A percentile compares a stretch with the other conserved stretches of the same genome.
These are phyloP conservation scores for Griposia aprilina DNA, from an alignment of 2,888 invertebrate genomes.

Conservation along the genomic window DNA sequence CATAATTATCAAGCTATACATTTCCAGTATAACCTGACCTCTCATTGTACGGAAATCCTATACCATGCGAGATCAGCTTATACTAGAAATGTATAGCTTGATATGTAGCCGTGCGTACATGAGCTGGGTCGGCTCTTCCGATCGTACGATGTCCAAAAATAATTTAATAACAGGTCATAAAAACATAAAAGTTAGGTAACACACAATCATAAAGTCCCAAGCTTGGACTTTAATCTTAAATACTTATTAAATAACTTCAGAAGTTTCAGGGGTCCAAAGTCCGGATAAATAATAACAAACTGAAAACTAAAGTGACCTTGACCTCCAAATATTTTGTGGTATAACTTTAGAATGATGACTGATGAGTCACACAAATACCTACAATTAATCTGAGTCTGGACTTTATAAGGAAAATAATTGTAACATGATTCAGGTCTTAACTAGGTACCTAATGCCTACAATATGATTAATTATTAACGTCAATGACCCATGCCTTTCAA, in stretches of 20 bases:
- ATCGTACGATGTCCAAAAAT: constrained; percentile 17
- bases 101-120: too few species aligned
- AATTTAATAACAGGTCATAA: constrained; percentile 14
- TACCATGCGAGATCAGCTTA: too few species aligned
- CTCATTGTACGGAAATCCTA: too few species aligned
- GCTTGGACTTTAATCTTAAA: not conserved
- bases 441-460: constrained; percentile 1
- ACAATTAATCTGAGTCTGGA: constrained; percentile 20
- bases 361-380: too few species aligned
- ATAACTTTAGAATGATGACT: constrained; percentile 10
- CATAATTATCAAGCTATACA: too few species aligned
- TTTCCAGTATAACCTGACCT: too few species aligned
- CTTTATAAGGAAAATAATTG: constrained; percentile 23
- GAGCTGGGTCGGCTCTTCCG: too few species aligned
- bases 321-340: not conserved
- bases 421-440: constrained; percentile 29
- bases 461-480: not conserved
- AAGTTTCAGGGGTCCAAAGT: constrained; percentile 31
- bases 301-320: constrained; percentile 21
- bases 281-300: constrained; percentile 33
- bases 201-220: not conserved
- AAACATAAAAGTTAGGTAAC: constrained; percentile 1
- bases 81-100: too few species aligned
- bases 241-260: not conserved
- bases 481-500: not conserved